Evolutionary conservation across 2,888 invertebrate genomes (phyloP).

Genomic region (Iselma pallidipennis): DNA sequence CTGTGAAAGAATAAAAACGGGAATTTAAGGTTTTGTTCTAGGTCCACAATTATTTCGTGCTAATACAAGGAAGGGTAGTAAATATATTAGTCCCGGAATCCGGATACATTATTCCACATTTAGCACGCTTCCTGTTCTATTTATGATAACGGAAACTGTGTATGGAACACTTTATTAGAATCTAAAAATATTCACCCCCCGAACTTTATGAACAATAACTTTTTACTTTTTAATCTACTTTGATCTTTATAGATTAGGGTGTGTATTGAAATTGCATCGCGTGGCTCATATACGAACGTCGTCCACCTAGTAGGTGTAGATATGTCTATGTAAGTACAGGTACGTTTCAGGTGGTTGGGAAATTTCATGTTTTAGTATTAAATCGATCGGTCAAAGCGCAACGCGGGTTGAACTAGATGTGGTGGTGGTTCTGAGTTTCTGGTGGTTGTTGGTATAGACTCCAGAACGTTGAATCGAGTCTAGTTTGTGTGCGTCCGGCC

Average conservation of each 20-base stretch:
- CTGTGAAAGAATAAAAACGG: too few relatives aligned
- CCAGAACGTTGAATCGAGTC: conserved; percentile 25
- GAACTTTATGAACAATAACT: too few relatives aligned
- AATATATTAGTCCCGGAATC: too few relatives aligned
- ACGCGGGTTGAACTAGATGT: conserved; percentile 27
- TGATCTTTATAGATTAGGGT: background rate
- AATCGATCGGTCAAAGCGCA: conserved; percentile 43
- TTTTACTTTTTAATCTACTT: too few relatives aligned
- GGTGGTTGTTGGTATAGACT: conserved; percentile 23
- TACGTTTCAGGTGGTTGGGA: conserved; percentile 35
- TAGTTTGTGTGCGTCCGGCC: conserved; percentile 47
- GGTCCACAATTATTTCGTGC: too few relatives aligned
- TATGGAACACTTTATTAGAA: too few relatives aligned
- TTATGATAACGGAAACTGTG: too few relatives aligned
- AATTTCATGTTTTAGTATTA: conserved; percentile 43
- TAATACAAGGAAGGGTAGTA: too few relatives aligned
- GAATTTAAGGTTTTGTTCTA: too few relatives aligned
- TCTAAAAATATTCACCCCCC: too few relatives aligned
- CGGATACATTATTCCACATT: too few relatives aligned
- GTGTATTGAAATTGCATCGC: background rate
- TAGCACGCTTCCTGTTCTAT: too few relatives aligned
- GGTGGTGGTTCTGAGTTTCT: conserved; percentile 5
- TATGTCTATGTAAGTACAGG: conserved; percentile 11
- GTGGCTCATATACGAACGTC: background rate
- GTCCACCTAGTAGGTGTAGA: background rate